Conservation (phyloP, 2,797 vertebrate species). For the Tympanoctomys barrerae region DNA sequence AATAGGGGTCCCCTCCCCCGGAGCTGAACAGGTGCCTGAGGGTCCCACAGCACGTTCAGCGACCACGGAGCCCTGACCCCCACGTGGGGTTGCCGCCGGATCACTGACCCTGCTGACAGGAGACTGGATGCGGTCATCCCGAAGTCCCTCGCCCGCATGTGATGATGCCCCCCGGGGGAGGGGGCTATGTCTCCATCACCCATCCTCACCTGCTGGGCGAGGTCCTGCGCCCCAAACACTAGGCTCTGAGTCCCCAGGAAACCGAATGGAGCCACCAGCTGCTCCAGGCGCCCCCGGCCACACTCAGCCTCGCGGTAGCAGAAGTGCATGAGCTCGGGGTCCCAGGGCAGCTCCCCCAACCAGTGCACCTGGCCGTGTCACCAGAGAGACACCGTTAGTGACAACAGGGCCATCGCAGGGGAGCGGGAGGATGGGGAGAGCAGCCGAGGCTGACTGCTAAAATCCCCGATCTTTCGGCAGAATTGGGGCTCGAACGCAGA, state of each 20-base stretch:
- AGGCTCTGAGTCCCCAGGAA: conserved; percentile 73
- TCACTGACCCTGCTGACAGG: not conserved
- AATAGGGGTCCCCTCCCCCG: not conserved
- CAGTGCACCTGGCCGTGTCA: conserved; percentile 65
- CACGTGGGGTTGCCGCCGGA: not conserved
- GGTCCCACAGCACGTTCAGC: not conserved
- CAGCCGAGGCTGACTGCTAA: not conserved
- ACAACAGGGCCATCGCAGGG: not conserved
- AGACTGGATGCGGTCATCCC: accelerated
- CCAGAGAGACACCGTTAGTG: not conserved
- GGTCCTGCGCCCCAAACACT: conserved; percentile 77
- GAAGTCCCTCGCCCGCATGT: not conserved
- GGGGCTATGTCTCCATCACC: not conserved
- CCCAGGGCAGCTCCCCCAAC: conserved; percentile 76
- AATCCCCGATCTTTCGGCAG: not conserved
- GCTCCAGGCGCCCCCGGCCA: not conserved
- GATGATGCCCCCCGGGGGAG: too few relatives aligned
- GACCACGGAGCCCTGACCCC: not conserved
- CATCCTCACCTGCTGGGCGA: conserved; percentile 79
- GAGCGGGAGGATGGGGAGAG: not conserved
- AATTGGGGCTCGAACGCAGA: not conserved
- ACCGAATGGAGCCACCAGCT: conserved; percentile 56
- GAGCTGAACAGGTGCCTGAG: not conserved
- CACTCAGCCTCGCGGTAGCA: conserved; percentile 68
- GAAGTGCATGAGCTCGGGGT: conserved; percentile 72